phyloP scores from a whole-genome alignment of 2,888 invertebrate genomes.

The Drosophila monieri region DNA sequence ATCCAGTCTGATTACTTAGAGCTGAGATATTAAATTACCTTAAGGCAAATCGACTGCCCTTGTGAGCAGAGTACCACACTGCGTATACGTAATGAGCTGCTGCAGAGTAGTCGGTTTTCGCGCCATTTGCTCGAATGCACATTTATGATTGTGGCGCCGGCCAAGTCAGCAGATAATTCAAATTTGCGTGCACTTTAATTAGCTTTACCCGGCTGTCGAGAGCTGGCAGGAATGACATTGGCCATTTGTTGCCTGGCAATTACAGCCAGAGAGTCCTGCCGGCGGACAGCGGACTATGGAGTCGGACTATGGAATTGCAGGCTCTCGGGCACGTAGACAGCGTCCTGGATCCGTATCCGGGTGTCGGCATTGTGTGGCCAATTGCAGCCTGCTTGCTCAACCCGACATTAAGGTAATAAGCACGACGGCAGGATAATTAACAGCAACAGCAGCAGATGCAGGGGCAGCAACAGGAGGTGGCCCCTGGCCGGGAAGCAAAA shows the following conservation, averaged over 20 bases:
- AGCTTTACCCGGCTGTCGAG: slow-evolving; percentile 53
- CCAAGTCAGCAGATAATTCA: slow-evolving; percentile 64
- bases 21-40: neutral
- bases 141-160: slow-evolving; percentile 49
- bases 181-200: slow-evolving; percentile 77
- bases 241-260: slow-evolving; percentile 63
- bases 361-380: slow-evolving; percentile 54
- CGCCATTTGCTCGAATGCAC: slow-evolving; percentile 55
- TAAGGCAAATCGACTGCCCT: slow-evolving; percentile 9
- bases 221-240: slow-evolving; percentile 34
- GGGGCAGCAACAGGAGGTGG: neutral
- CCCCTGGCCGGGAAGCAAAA: neutral
- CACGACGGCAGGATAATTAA: slow-evolving; percentile 50
- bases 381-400: slow-evolving; percentile 59
- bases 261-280: slow-evolving; percentile 36
- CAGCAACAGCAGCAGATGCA: slow-evolving; percentile 44
- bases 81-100: slow-evolving; percentile 24
- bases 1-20: neutral
- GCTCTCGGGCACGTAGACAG: slow-evolving; percentile 57
- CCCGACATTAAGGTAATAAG: slow-evolving; percentile 75
- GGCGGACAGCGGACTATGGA: neutral
- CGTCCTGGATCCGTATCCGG: slow-evolving; percentile 53
- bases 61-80: slow-evolving; percentile 9
- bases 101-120: slow-evolving; percentile 52
- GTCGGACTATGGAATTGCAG: slow-evolving; percentile 1